phyloP scores from a whole-genome alignment of 2,797 vertebrate genomes.

The Pseudopleuronectes americanus region DNA sequence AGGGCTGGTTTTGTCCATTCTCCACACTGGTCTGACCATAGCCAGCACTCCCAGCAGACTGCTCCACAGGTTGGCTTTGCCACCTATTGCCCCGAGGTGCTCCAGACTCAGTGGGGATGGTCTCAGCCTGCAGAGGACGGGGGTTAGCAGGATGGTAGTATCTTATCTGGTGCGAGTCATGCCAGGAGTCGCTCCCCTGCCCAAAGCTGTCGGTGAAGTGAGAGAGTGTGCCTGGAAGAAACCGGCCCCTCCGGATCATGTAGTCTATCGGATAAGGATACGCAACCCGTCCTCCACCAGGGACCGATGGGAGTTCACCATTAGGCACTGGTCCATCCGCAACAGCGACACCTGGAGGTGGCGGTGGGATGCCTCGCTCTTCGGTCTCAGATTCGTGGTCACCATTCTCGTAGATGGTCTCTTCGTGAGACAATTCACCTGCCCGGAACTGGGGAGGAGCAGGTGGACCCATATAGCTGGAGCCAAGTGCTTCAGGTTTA shows the following conservation, averaged over 20 bases:
- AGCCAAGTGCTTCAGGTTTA: not conserved
- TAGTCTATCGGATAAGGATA: conserved; percentile 14
- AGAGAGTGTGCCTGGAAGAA: conserved; percentile 42
- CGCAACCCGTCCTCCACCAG: too few relatives aligned
- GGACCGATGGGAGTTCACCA: accelerated
- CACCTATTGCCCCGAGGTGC: accelerated
- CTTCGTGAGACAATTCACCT: conserved; percentile 9
- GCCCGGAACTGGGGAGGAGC: not conserved
- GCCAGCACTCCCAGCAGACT: not conserved
- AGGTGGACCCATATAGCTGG: not conserved
- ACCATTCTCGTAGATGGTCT: conserved; percentile 21
- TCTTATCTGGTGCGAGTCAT: conserved; percentile 10
- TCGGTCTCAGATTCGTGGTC: conserved; percentile 27
- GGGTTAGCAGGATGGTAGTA: not conserved
- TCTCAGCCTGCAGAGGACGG: not conserved
- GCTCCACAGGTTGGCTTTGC: not conserved
- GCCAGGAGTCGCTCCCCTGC: conserved; percentile 17
- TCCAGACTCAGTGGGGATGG: too few relatives aligned
- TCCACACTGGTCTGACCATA: not conserved
- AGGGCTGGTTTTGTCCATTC: not conserved
- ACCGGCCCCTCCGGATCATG: conserved; percentile 26
- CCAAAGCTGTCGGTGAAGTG: conserved; percentile 36
- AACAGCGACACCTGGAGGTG: not conserved
- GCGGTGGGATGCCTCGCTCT: not conserved
- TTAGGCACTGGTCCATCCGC: accelerated